Evolutionary conservation across 2,113 vertebrate genomes (phyloP).

Genomic region (Craseonycteris thonglongyai): DNA sequence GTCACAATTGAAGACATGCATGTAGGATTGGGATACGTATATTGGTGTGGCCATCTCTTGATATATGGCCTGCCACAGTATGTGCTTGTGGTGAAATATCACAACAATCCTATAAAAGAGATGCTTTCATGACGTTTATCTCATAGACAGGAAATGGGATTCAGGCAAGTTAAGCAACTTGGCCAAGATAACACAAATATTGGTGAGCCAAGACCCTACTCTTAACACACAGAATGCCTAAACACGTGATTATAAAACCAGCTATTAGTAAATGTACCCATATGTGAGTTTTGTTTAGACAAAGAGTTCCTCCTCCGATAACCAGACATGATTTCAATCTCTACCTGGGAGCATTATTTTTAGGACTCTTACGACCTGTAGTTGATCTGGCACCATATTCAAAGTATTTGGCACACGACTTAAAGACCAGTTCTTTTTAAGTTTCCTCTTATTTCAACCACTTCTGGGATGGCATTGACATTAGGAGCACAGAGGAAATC

Average conservation of each 20-base stretch:
- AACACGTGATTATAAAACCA: background rate
- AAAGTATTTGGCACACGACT: background rate
- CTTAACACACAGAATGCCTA: background rate
- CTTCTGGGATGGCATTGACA: background rate
- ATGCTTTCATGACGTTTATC: background rate
- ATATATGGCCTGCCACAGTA: background rate
- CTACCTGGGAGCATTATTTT: background rate
- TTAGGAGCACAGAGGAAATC: background rate
- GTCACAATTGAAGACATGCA: background rate
- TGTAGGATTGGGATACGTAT: background rate
- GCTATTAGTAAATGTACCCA: background rate
- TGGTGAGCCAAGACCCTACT: background rate
- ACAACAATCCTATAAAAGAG: background rate
- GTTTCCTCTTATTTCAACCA: background rate
- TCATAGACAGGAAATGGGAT: slow-evolving; percentile 1
- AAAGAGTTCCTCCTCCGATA: background rate
- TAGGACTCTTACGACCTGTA: background rate
- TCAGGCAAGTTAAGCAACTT: background rate
- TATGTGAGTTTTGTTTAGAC: background rate
- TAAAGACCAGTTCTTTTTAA: background rate
- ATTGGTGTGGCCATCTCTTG: background rate
- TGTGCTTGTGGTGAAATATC: background rate
- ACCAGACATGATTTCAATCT: background rate
- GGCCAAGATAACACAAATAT: background rate
- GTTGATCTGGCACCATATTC: background rate